Evolutionary conservation across 2,888 invertebrate genomes (phyloP), one percentile per base, ranked within the genome.

Genomic region (Eustalomyia histrio): DNA sequence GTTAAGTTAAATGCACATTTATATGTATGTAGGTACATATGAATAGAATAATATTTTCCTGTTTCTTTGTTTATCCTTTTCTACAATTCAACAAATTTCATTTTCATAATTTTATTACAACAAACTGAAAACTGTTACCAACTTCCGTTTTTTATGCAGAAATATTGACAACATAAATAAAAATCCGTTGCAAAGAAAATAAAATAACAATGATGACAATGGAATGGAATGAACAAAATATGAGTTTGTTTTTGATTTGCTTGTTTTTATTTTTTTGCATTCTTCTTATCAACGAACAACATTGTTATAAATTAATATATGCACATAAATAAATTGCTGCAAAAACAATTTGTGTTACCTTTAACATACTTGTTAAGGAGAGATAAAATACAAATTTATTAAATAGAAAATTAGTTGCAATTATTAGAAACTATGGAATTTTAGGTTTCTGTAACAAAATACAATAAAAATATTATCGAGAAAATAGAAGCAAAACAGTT

Each of bases 201-300:
- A 64, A 69, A 53, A 43, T 24, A 67, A 61, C 60, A 60, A 52
- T 52, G 35, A 69, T 57, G 29, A 53, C 21, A n/a, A 4, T 47
- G 47, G 67, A 80, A 53, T 52, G 6, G 24, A 21, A 64, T 65
- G 64, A 80, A 69, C 52, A 58, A 72, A 76, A 74, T 78, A 81
- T 67, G 33, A 60, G 53, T 74, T 81, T 78, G 72, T 67, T 65
- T 74, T 53, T 18, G 29, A 29, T 29, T 29, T 29, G 29, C 7
- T 29, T n/a, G n/a, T 61, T 61, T 61, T 67, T 43, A 57, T 73
- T 57, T 9, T 60, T 72, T 33, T 47, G 12, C 35, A 2, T 24
- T 53, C n/a, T 61, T 43, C 14, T 39, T 9, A 50, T 39, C 14
- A 47, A 69, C 52, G 64, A 55, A 69, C 58, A 79, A 64, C 33